Evolutionary conservation across 2,888 invertebrate genomes (phyloP).

Genomic region (Phengaris alcon): DNA sequence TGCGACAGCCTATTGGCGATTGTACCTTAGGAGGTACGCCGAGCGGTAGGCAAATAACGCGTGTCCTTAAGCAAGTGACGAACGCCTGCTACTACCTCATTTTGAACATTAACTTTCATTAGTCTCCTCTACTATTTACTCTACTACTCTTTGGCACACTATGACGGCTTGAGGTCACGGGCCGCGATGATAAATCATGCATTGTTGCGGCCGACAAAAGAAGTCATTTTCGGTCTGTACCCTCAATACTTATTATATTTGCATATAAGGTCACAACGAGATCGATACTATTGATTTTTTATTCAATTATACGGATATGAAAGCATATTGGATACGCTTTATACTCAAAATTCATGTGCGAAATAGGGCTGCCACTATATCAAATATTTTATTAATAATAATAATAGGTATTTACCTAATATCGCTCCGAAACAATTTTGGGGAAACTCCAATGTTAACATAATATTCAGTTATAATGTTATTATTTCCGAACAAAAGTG

Average conservation of each 20-base stretch:
- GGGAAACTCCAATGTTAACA: neutral
- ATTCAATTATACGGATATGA: neutral
- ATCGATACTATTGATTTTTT: conserved; percentile 25
- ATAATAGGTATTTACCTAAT: neutral
- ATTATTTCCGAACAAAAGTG: too few species aligned
- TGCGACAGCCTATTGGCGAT: too few species aligned
- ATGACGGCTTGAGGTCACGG: conserved; percentile 40
- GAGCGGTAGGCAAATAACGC: too few species aligned
- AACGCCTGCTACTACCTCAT: too few species aligned
- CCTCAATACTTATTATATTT: conserved; percentile 45
- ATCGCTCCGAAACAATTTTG: neutral
- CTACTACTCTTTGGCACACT: conserved; percentile 30
- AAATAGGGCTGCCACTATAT: neutral
- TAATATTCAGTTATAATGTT: neutral
- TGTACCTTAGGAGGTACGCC: too few species aligned
- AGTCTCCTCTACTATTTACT: conserved; percentile 30
- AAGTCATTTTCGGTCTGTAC: conserved; percentile 70
- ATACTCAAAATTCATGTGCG: neutral
- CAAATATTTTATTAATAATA: neutral
- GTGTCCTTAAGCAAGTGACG: too few species aligned
- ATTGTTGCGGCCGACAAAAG: conserved; percentile 70
- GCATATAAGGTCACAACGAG: conserved; percentile 28
- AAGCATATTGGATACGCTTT: conserved; percentile 1
- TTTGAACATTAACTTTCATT: too few species aligned
- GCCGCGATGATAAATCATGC: conserved; percentile 62